Conservation (phyloP, 1,140 invertebrate genomes). For the Plutomurus gul region DNA sequence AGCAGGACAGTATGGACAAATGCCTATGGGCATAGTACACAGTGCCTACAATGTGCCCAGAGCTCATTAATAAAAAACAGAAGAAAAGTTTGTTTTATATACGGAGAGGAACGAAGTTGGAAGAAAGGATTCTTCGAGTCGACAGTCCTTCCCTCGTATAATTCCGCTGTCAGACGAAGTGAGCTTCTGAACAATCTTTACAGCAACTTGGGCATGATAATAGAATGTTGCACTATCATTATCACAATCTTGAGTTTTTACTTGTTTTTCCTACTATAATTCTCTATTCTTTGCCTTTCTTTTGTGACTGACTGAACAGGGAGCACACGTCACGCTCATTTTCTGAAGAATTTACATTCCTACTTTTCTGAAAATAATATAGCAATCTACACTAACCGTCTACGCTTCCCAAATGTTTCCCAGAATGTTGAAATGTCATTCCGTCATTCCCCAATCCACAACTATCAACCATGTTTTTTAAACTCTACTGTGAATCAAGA, state of each 20-base stretch:
- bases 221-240: constrained; percentile 31
- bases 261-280: not conserved
- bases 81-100: constrained; percentile 13
- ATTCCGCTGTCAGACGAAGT: not conserved
- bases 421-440: no score
- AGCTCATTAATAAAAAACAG: no score
- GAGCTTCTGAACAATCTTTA: constrained; percentile 28
- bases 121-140: not conserved
- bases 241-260: constrained; percentile 24
- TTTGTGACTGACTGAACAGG: constrained; percentile 1
- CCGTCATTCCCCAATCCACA: no score
- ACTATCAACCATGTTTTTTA: no score
- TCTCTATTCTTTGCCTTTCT: not conserved
- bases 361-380: not conserved
- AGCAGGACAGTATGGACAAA: not conserved
- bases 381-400: no score
- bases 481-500: no score
- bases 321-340: not conserved
- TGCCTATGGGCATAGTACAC: no score
- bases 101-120: not conserved
- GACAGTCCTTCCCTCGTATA: not conserved
- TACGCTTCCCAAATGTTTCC: no score
- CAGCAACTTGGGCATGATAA: constrained; percentile 21
- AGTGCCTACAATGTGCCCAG: no score
- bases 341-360: not conserved